Evolutionary conservation across 2,113 vertebrate species (phyloP), one percentile per base, ranked within the genome.

Genomic region (Castor canadensis): DNA sequence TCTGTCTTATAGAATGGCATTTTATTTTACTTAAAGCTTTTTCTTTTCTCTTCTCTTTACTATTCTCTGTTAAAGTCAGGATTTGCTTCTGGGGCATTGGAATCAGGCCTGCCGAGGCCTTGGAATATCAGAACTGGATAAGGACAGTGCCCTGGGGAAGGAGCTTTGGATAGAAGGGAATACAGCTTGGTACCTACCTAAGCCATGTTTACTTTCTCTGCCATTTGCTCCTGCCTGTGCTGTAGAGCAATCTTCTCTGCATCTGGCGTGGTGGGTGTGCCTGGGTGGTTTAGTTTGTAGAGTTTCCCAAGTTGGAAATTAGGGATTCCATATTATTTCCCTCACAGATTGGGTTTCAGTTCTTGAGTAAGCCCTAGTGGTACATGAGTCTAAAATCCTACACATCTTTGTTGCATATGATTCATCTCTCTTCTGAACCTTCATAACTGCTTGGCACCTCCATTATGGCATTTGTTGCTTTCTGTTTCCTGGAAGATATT

Each of bases 211-310:
- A n/a, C 26, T 82, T 93, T 89, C 79, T 75, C 9, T 92, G 71
- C 62, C 43, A 76, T 93, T 76, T 97, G 83, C 83, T 94, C 91
- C 88, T 93, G 28, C 35, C 82, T 75, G 6, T 79, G n/a, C 43
- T 52, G 6, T 58, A 86, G 88, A 40, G 67, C 71, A 26, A n/a
- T 82, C 76, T 96, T 97, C 95, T 95, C 56, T 0, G 0, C 88
- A 26, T 97, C 94, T 97, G 0, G 91, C 95, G 91, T 97, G 64
- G 43, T 97, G 96, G 96, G 94, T 60, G 12, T 94, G 30, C 52
- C 30, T 88, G 72, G 40, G 49, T 90, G 43, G 67, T 73, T 5
- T 43, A 38, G 38, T 77, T 49, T 35, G 0, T 71, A 85, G 32
- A 73, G 66, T 73, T 38, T 97, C 20, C 49, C 19, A 71, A 79